Conservation (phyloP, 2,888 invertebrate species). For the Seira sanloemensis region DNA sequence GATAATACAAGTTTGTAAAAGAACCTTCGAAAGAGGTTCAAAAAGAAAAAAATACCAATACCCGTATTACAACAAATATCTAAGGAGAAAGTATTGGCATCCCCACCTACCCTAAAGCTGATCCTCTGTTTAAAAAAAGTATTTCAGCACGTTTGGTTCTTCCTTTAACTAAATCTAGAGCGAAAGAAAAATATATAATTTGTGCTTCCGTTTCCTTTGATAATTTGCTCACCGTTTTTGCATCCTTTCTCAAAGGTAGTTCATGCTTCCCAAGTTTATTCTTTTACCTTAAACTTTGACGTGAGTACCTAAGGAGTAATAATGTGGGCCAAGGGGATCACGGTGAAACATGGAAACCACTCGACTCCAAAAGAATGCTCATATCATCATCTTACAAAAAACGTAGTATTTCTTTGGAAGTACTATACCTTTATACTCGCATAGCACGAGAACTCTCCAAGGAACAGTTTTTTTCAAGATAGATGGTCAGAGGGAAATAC, state of each 20-base stretch:
- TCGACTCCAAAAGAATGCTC: constrained; percentile 25
- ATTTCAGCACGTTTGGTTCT: not conserved
- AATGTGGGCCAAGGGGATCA: constrained; percentile 64
- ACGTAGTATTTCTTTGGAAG: no score
- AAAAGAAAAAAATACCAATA: constrained; percentile 14
- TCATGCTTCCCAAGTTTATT: not conserved
- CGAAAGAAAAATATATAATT: not conserved
- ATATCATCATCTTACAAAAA: not conserved
- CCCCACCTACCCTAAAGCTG: no score
- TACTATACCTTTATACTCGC: constrained; percentile 18
- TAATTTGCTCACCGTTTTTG: not conserved
- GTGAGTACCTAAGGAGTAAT: constrained; percentile 43
- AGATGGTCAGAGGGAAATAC: not conserved
- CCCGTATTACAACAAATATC: no score
- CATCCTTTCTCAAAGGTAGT: not conserved
- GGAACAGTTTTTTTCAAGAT: not conserved
- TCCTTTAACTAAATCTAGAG: not conserved
- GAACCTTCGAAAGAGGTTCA: not conserved
- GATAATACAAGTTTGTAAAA: constrained; percentile 17
- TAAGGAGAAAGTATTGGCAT: not conserved
- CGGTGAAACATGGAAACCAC: constrained; percentile 25
- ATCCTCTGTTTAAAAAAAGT: not conserved
- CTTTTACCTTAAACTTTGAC: constrained; percentile 7
- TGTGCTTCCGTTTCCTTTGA: no score
- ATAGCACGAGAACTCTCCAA: not conserved